Conservation (phyloP, 2,113 vertebrate species). For the Cnemophilus loriae region DNA sequence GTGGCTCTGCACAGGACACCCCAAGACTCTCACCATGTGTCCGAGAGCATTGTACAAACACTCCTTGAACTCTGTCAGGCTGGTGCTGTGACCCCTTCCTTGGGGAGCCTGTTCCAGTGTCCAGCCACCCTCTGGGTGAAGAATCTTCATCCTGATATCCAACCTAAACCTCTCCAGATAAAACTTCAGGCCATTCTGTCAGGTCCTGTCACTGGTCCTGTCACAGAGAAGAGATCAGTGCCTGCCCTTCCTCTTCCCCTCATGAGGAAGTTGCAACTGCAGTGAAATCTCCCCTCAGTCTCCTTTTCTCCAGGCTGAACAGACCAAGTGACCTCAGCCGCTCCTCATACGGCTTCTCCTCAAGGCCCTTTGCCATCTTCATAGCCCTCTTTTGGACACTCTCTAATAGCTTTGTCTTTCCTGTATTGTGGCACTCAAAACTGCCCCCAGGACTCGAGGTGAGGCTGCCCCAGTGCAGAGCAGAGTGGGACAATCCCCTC, state of each 20-base stretch:
- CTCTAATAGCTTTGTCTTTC: neutral
- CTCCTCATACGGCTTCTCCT: neutral
- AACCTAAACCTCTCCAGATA: neutral
- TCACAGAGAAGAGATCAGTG: neutral
- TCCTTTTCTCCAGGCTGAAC: neutral
- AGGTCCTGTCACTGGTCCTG: neutral
- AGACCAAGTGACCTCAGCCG: neutral
- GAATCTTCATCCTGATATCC: neutral
- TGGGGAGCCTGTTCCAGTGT: neutral
- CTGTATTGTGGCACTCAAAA: no score
- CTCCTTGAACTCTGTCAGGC: neutral
- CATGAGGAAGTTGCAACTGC: neutral
- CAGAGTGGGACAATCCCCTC: neutral
- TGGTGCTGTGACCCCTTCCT: neutral
- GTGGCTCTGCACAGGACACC: neutral
- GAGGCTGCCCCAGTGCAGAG: neutral
- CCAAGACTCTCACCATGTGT: neutral
- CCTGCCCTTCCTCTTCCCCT: neutral
- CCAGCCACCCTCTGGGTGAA: accelerated
- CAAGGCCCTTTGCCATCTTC: neutral
- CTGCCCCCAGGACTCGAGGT: neutral
- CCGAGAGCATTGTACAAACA: accelerated
- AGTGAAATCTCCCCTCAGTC: neutral
- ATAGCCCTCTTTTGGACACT: neutral
- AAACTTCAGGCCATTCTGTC: neutral